Conservation (phyloP, 1,140 invertebrate genomes). For the Heliothis subflexa region DNA sequence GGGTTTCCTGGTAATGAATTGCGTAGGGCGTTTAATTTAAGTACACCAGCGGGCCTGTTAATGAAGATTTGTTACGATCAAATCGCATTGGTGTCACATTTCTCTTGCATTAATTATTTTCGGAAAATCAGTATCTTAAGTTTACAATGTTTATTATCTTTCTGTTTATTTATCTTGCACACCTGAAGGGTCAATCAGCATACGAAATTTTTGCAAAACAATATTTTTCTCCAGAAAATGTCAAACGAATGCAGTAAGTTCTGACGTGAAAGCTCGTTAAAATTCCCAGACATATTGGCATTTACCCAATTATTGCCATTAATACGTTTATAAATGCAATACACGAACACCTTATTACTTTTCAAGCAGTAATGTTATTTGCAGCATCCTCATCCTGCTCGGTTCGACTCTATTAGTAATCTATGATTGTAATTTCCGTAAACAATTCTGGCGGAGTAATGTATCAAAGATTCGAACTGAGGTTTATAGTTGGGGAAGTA, state of each 20-base stretch:
- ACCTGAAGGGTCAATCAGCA: background rate
- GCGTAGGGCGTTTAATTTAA: no score
- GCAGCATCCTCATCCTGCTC: constrained; percentile 10
- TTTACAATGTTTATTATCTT: background rate
- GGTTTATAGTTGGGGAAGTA: constrained; percentile 14
- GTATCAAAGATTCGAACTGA: constrained; percentile 35
- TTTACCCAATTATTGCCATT: constrained; percentile 50
- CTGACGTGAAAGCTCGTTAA: constrained; percentile 46
- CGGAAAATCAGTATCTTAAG: background rate
- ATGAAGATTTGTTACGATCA: background rate
- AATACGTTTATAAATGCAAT: constrained; percentile 27
- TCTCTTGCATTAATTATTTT: no score
- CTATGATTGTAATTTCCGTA: constrained; percentile 49
- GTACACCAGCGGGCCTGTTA: background rate
- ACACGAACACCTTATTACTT: constrained; percentile 27
- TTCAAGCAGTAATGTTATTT: constrained; percentile 18
- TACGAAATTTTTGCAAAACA: background rate
- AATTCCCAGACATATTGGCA: constrained; percentile 57
- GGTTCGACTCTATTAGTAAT: constrained; percentile 43
- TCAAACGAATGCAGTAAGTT: constrained; percentile 25
- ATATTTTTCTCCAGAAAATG: constrained; percentile 13
- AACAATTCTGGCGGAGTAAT: constrained; percentile 38
- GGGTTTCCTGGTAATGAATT: background rate
- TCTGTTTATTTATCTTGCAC: background rate
- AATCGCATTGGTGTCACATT: background rate